Evolutionary conservation across 2,888 invertebrate species (phyloP), one percentile per base, ranked within the genome.

Genomic region (Gisinianus flammeolus): DNA sequence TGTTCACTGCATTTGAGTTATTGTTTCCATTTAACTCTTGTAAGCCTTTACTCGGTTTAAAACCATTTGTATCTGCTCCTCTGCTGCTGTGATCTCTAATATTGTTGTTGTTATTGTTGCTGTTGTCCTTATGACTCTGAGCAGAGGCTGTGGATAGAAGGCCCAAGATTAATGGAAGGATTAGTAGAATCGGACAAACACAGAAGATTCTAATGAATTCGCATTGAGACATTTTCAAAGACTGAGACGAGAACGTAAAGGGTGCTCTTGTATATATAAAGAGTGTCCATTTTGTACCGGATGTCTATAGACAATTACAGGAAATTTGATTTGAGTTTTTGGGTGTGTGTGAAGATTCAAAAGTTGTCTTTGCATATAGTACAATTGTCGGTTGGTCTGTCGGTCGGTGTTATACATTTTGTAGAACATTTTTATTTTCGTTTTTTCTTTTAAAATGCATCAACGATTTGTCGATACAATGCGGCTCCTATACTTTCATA

Each of bases 251-350:
- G 62, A 62, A 62, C 28, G 26, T 10, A 26, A 62, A 28, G 62
- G 62, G 62, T 26, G 62, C 62, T 62, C 24, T 62, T 62, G 62
- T 62, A 58, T 62, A 58, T 62, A 74, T 74, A 74, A 74, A 74
- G 66, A 74, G n/a, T 66, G 66, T 33, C 54, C 66, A 52, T 74
- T 44, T 66, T 30, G 12, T 31, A 33, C 77, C 77, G 77, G 77
- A 77, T 71, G 71, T 64, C n/a, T 44, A 24, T 8, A 62, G 31
- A 77, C 77, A 77, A 77, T 77, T 72, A 52, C 77, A 64, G 77
- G 77, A 77, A 77, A 77, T 77, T 77, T 66, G 67, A 77, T 77
- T 72, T 35, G 22, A 68, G n/a, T 66, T 62, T 74, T 62, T 62
- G 62, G 62, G 62, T 62, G 62, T 44, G n/a, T 5, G 62, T 62